These are phyloP conservation scores for Sycophila texana DNA, from an alignment of 2,888 invertebrate genomes.

Conservation along the genomic window DNA sequence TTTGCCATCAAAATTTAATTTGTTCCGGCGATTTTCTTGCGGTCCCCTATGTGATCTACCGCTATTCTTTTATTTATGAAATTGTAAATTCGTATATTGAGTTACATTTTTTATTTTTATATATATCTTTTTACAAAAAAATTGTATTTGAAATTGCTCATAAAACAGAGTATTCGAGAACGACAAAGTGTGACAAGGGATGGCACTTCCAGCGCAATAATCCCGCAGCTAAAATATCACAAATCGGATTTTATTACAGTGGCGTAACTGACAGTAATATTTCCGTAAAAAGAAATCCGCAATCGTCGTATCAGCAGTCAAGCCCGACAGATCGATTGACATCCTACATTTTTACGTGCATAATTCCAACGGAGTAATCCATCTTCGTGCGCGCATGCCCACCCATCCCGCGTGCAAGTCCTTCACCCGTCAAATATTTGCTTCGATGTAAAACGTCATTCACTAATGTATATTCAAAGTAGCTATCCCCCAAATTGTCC, in stretches of 20 bases:
- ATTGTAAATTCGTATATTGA: background rate
- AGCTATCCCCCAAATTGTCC: slow-evolving; percentile 1
- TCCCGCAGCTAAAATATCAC: background rate
- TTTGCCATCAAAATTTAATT: background rate
- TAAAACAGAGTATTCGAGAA: no score
- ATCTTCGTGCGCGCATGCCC: background rate
- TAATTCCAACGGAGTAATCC: slow-evolving; percentile 14
- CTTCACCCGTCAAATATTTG: slow-evolving; percentile 21
- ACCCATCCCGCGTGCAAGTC: no score
- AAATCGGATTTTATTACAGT: background rate
- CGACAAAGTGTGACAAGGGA: no score
- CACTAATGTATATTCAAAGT: no score
- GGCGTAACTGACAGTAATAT: background rate
- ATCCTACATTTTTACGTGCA: background rate
- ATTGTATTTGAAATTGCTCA: no score
- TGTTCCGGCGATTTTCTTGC: background rate
- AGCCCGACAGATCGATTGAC: background rate
- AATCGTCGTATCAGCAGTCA: no score
- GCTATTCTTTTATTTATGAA: background rate
- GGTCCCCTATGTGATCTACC: no score
- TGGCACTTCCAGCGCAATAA: no score
- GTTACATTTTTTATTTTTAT: no score
- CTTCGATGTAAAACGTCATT: background rate
- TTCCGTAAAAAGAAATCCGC: no score
- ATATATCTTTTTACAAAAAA: no score